Base-by-base conservation (phyloP, 53 echinoderm and acorn worm genomes). In the Paracentrotus lividus region DNA sequence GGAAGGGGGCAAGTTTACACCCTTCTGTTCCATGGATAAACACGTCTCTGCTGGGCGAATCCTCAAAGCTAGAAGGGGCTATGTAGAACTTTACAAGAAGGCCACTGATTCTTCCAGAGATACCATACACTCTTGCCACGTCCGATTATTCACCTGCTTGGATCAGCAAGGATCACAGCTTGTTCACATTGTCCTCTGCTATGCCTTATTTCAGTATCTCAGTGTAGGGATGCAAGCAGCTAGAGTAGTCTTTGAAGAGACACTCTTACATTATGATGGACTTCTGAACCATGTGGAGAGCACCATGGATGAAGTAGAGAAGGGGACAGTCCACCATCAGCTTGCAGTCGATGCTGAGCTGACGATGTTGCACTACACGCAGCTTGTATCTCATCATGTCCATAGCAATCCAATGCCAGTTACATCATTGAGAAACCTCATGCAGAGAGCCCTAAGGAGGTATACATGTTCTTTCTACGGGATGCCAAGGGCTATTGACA, bases 181-280 rank as follows among this genome's bases (percentile, higher is more conserved):
- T 20, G 92, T 96, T 31, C 96, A 96, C 90, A n/a, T 96, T 5
- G 67, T 90, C 53, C 93, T 81, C 32, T 99, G 99, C 29, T 99
- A 97, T 85, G 97, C 97, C 15, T 51, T 95, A 29, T 99, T 99
- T 88, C 99, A 99, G 93, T 99, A 99, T 81, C n/a, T 99, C 31
- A 96, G 96, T 55, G 97, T 99, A 21, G 94, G 99, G 32, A 94
- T 97, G 85, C 96, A 96, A 78, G 99, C 96, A 52, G 95, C 96
- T 24, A 86, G 90, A 2, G 95, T 99, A 27, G 96, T 96, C 59
- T 97, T 95, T 85, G 97, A 99, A 86, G 94, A 96, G 58, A 91
- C 88, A 1, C 90, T 99, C 5, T 90, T 96, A 2, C 60, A 64
- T 56, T 33, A 95, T 49, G 95, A 95, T 45, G 94, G 86, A 57